phyloP scores from a whole-genome alignment of 2,113 vertebrate species.

The Zosterops japonicus region DNA sequence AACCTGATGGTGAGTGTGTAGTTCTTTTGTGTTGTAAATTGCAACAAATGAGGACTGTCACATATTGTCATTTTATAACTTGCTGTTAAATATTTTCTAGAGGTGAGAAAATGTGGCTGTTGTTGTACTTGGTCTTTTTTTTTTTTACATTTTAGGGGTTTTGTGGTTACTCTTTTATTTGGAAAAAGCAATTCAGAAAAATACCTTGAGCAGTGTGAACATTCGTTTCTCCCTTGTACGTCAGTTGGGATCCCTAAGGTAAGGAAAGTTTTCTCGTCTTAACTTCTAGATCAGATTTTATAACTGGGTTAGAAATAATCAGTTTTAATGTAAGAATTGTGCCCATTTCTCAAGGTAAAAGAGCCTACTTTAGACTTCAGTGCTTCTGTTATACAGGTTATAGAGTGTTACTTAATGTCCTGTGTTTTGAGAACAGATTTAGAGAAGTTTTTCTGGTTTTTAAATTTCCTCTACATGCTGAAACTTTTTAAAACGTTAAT shows the following conservation, averaged over 20 bases:
- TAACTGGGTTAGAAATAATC: background rate
- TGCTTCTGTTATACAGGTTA: background rate
- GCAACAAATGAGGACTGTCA: background rate
- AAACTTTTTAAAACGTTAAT: background rate
- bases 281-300: background rate
- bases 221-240: slow-evolving; percentile 89
- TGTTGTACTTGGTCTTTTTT: background rate
- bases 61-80: background rate
- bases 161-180: slow-evolving; percentile 93
- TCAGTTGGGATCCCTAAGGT: slow-evolving; percentile 91
- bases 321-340: background rate
- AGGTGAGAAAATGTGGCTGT: background rate
- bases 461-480: background rate
- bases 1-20: too few relatives aligned
- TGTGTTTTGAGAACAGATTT: background rate
- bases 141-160: slow-evolving; percentile 79
- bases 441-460: background rate
- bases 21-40: too few relatives aligned
- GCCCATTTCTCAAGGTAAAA: background rate
- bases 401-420: background rate
- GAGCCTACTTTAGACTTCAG: background rate
- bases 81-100: background rate
- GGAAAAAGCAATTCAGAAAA: slow-evolving; percentile 97
- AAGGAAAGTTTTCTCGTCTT: slow-evolving; percentile 6
- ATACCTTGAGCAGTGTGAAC: slow-evolving; percentile 93